A percentile compares a stretch with the other conserved stretches of the same genome.
These are phyloP conservation scores for Leguminivora glycinivorella DNA, from an alignment of 1,140 invertebrate species.

Conservation along the genomic window DNA sequence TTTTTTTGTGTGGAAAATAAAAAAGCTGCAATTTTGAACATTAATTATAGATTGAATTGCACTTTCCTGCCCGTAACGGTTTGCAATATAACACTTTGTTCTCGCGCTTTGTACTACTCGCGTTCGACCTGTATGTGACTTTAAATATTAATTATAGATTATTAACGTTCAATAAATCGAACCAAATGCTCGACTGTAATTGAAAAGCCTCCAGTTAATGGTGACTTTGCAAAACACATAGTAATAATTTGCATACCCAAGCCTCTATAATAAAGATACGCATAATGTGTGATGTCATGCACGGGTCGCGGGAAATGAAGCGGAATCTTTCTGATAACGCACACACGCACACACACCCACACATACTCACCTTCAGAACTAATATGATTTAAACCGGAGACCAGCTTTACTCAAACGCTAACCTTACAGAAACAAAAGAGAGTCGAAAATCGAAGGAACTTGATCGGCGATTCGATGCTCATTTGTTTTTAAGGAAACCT, in stretches of 20 bases:
- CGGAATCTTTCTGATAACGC: constrained; percentile 77
- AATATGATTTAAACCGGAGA: not conserved
- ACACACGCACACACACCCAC: constrained; percentile 52
- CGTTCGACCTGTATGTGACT: too few species aligned
- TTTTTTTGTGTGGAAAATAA: too few species aligned
- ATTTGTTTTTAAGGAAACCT: not conserved
- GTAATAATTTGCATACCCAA: constrained; percentile 25
- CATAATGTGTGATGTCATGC: constrained; percentile 66
- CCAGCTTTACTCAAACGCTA: not conserved
- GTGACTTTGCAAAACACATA: constrained; percentile 18
- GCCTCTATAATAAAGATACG: constrained; percentile 36
- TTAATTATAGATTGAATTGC: too few species aligned
- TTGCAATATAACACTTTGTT: too few species aligned
- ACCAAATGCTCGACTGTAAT: not conserved
- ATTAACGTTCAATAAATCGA: not conserved
- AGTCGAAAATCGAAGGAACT: not conserved
- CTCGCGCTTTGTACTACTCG: too few species aligned
- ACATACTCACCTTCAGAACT: constrained; percentile 41
- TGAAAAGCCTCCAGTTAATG: constrained; percentile 10
- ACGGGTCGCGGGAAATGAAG: constrained; percentile 75
- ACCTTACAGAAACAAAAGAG: not conserved
- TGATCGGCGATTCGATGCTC: not conserved
- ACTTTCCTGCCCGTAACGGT: too few species aligned
- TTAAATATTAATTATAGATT: too few species aligned
- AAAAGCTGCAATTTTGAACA: too few species aligned